These are phyloP conservation scores for Climacteris rufus DNA, from an alignment of 2,113 vertebrate species.

Conservation along the genomic window DNA sequence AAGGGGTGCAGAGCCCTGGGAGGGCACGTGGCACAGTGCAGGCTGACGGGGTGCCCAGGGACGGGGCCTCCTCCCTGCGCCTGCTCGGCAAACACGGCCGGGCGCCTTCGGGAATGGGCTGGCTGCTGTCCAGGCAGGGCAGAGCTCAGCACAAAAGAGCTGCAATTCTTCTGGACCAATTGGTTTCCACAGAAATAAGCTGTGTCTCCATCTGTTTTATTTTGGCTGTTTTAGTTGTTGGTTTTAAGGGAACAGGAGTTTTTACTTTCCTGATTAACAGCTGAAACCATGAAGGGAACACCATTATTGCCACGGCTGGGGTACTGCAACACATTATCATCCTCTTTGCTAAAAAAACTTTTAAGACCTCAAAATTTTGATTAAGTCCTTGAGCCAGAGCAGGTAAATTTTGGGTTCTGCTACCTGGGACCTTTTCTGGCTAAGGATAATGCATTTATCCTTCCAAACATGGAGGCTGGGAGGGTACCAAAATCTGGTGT, in stretches of 20 bases:
- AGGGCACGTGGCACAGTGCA: background rate
- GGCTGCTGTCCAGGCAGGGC: background rate
- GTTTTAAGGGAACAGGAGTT: background rate
- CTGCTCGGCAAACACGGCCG: accelerated
- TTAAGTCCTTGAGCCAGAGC: background rate
- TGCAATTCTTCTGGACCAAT: background rate
- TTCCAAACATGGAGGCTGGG: background rate
- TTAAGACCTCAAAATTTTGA: background rate
- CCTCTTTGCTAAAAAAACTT: background rate
- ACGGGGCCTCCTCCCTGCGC: no score
- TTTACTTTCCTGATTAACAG: background rate
- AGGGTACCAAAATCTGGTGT: background rate
- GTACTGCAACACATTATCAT: no score
- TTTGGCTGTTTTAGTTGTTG: background rate
- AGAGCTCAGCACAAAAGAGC: background rate
- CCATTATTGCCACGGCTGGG: background rate
- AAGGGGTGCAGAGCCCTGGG: background rate
- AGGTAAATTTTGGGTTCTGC: background rate
- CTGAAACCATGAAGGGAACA: background rate
- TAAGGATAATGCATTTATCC: background rate
- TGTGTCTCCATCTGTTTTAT: background rate
- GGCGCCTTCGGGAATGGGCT: background rate
- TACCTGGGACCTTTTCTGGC: background rate
- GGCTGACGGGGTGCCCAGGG: accelerated
- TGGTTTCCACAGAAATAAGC: background rate